Evolutionary conservation across 2,113 vertebrate genomes (phyloP).

Genomic region (Lanius collurio): DNA sequence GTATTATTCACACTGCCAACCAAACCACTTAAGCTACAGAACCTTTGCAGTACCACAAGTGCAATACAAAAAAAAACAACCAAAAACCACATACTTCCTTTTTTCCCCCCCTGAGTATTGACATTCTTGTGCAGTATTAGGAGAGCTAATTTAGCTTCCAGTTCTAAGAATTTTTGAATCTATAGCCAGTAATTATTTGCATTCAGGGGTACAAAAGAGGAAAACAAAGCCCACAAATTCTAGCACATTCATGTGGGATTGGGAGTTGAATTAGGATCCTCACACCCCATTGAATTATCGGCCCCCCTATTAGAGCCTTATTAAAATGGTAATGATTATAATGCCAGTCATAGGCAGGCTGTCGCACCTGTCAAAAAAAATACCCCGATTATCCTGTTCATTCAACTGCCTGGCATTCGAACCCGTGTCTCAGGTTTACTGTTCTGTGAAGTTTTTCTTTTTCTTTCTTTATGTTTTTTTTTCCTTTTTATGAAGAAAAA

Average conservation of each 20-base stretch:
- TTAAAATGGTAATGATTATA: constrained; percentile 87
- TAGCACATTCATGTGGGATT: constrained; percentile 86
- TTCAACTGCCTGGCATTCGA: constrained; percentile 80
- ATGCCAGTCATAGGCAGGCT: constrained; percentile 80
- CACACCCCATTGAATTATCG: constrained; percentile 85
- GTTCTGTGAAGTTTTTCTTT: constrained; percentile 69
- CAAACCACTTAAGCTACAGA: constrained; percentile 79
- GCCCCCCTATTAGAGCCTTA: constrained; percentile 84
- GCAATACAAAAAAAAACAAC: constrained; percentile 70
- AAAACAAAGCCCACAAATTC: constrained; percentile 85
- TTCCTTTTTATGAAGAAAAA: constrained; percentile 22
- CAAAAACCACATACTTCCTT: constrained; percentile 78
- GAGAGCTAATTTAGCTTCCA: constrained; percentile 84
- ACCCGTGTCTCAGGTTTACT: constrained; percentile 80
- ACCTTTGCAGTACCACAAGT: constrained; percentile 78
- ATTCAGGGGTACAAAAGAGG: constrained; percentile 84
- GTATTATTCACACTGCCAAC: constrained; percentile 77
- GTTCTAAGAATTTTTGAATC: constrained; percentile 86
- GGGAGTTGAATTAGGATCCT: constrained; percentile 83
- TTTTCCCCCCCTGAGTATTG: constrained; percentile 77
- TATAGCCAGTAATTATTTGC: constrained; percentile 87
- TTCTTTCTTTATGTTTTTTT: neutral
- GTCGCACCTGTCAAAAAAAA: constrained; percentile 84
- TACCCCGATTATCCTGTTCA: constrained; percentile 81
- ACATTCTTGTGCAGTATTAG: constrained; percentile 86